phyloP scores from a whole-genome alignment of 2,113 vertebrate species.

The Neotragus pygmaeus region DNA sequence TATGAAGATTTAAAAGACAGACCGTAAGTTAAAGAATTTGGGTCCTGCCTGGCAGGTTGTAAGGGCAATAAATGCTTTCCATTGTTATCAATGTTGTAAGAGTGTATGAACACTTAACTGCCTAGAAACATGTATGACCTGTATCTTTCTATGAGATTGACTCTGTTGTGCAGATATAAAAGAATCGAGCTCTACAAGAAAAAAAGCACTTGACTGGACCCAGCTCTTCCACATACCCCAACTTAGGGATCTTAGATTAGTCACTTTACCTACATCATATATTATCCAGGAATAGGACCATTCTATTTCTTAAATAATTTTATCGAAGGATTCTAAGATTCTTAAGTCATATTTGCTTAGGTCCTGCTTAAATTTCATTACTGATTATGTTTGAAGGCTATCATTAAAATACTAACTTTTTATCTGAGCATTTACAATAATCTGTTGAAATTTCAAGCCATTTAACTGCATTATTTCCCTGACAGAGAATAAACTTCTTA shows the following conservation, averaged over 20 bases:
- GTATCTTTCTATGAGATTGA: background rate
- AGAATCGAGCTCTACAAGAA: background rate
- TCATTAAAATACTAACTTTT: constrained; percentile 79
- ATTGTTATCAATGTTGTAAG: background rate
- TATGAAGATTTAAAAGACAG: background rate
- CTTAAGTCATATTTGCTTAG: constrained; percentile 60
- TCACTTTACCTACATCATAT: background rate
- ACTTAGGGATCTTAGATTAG: background rate
- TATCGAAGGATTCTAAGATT: background rate
- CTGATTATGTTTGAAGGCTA: constrained; percentile 81
- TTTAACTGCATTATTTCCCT: constrained; percentile 77
- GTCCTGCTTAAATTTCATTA: constrained; percentile 76
- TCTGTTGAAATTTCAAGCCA: constrained; percentile 80
- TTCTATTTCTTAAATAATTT: background rate
- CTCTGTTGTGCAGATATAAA: background rate
- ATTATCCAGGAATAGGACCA: background rate
- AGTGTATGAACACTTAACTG: background rate
- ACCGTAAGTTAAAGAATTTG: background rate
- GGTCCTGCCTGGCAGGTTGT: background rate
- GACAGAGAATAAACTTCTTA: constrained; percentile 78
- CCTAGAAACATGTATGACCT: background rate
- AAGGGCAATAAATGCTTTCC: background rate
- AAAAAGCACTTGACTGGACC: background rate
- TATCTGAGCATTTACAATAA: constrained; percentile 82
- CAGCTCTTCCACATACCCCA: background rate